Evolutionary conservation across 2,797 vertebrate genomes (phyloP).

Genomic region (Enteromius mattozi): DNA sequence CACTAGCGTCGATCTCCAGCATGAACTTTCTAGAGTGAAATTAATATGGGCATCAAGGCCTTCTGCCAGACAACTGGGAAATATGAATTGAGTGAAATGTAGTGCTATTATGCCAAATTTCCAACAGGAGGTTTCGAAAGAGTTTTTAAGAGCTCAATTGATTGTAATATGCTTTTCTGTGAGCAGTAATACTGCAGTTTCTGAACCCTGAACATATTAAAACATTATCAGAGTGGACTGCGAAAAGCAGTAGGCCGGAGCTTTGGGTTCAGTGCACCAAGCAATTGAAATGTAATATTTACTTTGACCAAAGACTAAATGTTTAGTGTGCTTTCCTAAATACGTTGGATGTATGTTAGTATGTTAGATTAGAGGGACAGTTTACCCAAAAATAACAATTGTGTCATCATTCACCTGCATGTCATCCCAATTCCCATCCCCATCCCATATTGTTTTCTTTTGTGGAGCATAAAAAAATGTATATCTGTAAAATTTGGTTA

Average conservation of each 20-base stretch:
- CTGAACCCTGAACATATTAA: not conserved
- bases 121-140: conserved; percentile 10
- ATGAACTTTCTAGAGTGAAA: conserved; percentile 40
- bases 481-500: not conserved
- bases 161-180: conserved; percentile 7
- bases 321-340: conserved; percentile 2
- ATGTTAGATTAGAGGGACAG: not conserved
- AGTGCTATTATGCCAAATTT: conserved; percentile 30
- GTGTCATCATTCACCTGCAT: not conserved
- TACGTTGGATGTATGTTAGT: too few relatives aligned
- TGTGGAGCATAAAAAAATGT: not conserved
- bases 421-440: not conserved
- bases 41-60: conserved; percentile 39
- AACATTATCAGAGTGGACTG: not conserved
- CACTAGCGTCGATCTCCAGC: conserved; percentile 5
- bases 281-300: not conserved
- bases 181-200: not conserved
- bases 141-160: not conserved
- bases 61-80: conserved; percentile 36
- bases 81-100: conserved; percentile 44
- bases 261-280: not conserved
- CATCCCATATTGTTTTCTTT: not conserved
- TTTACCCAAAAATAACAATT: not conserved
- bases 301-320: conserved; percentile 10
- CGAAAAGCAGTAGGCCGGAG: conserved; percentile 7